A percentile compares a stretch with the other conserved stretches of the same genome.
Evolutionary conservation across 2,888 invertebrate species (phyloP).

Genomic region (Yponomeuta evonymella): DNA sequence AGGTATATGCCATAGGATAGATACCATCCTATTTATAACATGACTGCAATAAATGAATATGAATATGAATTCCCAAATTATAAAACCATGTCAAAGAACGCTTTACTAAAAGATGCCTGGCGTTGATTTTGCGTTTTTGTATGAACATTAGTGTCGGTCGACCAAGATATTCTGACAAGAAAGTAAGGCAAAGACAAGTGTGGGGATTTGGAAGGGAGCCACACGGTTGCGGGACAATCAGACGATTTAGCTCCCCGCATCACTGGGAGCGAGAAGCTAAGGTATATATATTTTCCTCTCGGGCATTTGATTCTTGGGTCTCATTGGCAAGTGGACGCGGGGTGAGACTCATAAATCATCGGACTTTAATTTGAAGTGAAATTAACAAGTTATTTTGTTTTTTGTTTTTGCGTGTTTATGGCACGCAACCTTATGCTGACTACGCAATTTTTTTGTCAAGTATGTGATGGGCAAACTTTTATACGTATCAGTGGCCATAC

Average conservation of each 20-base stretch:
- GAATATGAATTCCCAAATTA: neutral
- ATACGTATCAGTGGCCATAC: neutral
- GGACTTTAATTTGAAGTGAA: neutral
- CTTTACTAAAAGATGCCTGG: neutral
- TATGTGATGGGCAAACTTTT: too few relatives aligned
- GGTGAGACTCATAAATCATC: neutral
- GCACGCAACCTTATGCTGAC: neutral
- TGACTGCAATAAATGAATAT: too few relatives aligned
- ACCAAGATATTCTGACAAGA: slow-evolving; percentile 14
- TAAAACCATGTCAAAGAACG: slow-evolving; percentile 1
- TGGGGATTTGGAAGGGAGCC: slow-evolving; percentile 34
- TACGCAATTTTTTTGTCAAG: neutral
- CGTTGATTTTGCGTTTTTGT: neutral
- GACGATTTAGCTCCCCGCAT: neutral
- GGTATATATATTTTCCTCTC: neutral
- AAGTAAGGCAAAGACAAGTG: slow-evolving; percentile 31
- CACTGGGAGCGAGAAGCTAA: slow-evolving; percentile 3
- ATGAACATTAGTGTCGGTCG: neutral
- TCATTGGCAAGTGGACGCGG: neutral
- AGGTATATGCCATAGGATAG: too few relatives aligned
- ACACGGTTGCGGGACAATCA: slow-evolving; percentile 27
- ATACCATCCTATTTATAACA: too few relatives aligned
- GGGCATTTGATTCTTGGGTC: neutral
- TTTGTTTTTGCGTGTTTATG: neutral
- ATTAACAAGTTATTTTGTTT: neutral